Base-by-base conservation (phyloP, 2,797 vertebrate species). In the Graptemys geographica region DNA sequence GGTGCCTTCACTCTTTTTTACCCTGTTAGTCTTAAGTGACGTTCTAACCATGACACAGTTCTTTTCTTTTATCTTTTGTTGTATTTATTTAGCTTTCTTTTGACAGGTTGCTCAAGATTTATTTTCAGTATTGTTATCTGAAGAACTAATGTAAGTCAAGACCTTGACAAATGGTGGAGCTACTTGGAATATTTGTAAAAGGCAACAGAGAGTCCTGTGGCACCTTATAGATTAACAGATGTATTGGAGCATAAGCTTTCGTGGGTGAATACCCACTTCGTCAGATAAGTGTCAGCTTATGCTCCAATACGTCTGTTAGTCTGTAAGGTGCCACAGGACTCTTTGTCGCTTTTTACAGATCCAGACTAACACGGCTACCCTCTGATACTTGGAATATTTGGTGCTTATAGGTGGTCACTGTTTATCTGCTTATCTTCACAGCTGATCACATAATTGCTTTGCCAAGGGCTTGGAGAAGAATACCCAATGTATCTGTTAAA, bases 111-210 rank as follows among this genome's bases (percentile, higher is more conserved):
- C 59, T 86, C 15, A 74, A 98, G 97, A 97, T 98, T 97, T 97
- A 94, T 98, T 99, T 98, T 97, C 7, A 21, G 97, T 97, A 97
- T 53, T 95, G 97, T 96, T 91, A 96, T 96, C 96, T 59, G 47
- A 95, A 96, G 96, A 98, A 98, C 98, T 98, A 98, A 98, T 97
- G 97, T 97, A 97, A 98, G 98, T 95, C 2, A 44, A 95, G 96
- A 96, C 98, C 96, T 97, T 98, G 98, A 98, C 96, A 97, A 98
- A 97, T 97, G 97, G 95, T 13, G 37, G 97, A 98, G 97, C 96
- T 51, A 56, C 96, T 91, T 95, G 97, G 97, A 96, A 95, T 55
- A 55, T 55, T 55, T 55, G 53, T 47, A 47, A 8, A 47, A 47
- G 8, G 44, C 44, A 8, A 47, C 44, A 47, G 44, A 47, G 44